Evolutionary conservation across 2,113 vertebrate genomes (phyloP).

Genomic region (Sitta europaea): DNA sequence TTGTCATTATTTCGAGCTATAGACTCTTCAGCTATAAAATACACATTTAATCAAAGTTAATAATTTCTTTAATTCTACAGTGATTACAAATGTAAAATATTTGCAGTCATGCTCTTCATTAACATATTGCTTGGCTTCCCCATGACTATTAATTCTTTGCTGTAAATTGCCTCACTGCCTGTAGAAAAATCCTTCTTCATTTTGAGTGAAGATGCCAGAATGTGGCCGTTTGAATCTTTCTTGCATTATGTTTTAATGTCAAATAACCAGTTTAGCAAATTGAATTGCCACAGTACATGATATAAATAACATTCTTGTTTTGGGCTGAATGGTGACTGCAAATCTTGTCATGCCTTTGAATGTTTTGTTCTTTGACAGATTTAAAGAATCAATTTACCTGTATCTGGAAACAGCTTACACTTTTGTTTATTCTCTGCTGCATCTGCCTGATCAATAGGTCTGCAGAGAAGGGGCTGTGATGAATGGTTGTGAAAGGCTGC

Average conservation of each 20-base stretch:
- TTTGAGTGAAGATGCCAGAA: neutral
- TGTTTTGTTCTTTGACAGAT: neutral
- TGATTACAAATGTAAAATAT: neutral
- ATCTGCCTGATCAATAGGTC: neutral
- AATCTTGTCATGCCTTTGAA: neutral
- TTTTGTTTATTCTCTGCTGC: neutral
- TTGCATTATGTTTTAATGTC: neutral
- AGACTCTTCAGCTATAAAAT: neutral
- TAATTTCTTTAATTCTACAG: neutral
- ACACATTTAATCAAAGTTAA: neutral
- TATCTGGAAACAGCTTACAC: neutral
- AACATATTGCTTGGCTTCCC: neutral
- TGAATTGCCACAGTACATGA: neutral
- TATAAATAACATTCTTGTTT: neutral
- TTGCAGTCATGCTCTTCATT: neutral
- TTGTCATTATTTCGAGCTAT: neutral
- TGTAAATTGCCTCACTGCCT: neutral
- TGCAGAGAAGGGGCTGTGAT: neutral
- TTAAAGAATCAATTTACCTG: slow-evolving; percentile 4
- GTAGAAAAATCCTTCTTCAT: neutral
- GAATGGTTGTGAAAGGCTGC: neutral
- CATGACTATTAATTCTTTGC: neutral
- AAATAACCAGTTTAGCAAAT: neutral
- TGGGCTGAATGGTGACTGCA: neutral
- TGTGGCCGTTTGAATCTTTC: neutral